Evolutionary conservation across 2,113 vertebrate genomes (phyloP).

Genomic region (Callithrix jacchus): DNA sequence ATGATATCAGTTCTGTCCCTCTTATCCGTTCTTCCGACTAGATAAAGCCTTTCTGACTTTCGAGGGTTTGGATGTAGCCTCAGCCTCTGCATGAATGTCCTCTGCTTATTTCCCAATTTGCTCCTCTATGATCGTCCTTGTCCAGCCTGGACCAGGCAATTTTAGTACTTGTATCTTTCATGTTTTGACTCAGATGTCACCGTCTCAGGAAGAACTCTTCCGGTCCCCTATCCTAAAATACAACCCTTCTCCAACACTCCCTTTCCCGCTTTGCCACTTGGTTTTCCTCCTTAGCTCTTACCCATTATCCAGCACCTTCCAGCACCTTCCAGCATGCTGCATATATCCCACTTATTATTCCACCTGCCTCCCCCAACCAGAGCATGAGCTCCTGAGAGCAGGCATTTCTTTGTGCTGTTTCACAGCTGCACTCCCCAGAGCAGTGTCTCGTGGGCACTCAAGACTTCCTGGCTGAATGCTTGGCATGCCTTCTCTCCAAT

Average conservation of each 20-base stretch:
- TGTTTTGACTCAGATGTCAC: not conserved
- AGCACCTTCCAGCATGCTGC: not conserved
- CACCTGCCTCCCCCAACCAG: not conserved
- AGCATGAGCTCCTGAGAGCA: not conserved
- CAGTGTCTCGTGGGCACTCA: not conserved
- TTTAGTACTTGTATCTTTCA: not conserved
- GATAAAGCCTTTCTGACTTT: not conserved
- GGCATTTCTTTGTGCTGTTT: not conserved
- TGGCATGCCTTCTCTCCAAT: not conserved
- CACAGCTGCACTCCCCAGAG: not conserved
- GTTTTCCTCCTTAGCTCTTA: not conserved
- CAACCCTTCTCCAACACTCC: not conserved
- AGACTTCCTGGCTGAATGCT: not conserved
- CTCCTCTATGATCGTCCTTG: not conserved
- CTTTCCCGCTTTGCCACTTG: not conserved
- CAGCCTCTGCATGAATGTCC: not conserved
- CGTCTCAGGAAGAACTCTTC: not conserved
- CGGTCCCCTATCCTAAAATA: not conserved
- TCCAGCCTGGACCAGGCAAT: not conserved
- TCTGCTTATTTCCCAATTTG: not conserved
- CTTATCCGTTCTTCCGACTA: not conserved
- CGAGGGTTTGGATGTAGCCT: not conserved
- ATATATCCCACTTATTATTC: too few relatives aligned
- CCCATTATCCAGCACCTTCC: too few relatives aligned
- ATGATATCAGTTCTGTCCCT: not conserved